phyloP scores from a whole-genome alignment of 2,113 vertebrate species.

The Phyllopteryx taeniolatus region DNA sequence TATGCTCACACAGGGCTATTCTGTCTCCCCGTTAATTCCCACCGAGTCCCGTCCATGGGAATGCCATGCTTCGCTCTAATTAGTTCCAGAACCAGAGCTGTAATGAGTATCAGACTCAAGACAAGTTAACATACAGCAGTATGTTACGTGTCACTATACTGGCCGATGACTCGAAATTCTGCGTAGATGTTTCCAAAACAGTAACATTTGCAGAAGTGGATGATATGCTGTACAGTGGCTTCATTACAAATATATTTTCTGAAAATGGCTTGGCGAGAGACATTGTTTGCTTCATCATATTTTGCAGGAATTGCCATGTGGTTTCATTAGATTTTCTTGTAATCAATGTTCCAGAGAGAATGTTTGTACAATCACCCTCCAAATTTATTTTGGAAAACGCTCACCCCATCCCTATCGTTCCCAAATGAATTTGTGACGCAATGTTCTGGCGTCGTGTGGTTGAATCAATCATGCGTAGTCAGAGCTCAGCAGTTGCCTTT shows the following conservation, averaged over 20 bases:
- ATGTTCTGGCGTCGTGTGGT: neutral
- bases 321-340: neutral
- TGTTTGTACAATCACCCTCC: neutral
- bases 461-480: neutral
- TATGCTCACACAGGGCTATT: slow-evolving; percentile 7
- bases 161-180: neutral
- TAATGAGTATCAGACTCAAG: slow-evolving; percentile 46
- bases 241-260: neutral
- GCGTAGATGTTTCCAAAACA: neutral
- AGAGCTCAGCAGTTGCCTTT: too few relatives aligned
- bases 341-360: neutral
- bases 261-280: neutral
- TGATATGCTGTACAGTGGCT: neutral
- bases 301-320: neutral
- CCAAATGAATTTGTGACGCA: neutral
- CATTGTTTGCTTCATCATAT: neutral
- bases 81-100: slow-evolving; percentile 41
- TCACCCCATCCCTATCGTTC: neutral
- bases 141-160: slow-evolving; percentile 5
- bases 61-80: slow-evolving; percentile 43
- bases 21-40: slow-evolving; percentile 9
- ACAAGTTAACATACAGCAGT: slow-evolving; percentile 16
- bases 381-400: neutral
- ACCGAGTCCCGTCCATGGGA: slow-evolving; percentile 33
- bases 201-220: neutral